These are phyloP conservation scores for Amblyopsis hoosieri DNA, from an alignment of 2,797 vertebrate species.

Conservation along the genomic window DNA sequence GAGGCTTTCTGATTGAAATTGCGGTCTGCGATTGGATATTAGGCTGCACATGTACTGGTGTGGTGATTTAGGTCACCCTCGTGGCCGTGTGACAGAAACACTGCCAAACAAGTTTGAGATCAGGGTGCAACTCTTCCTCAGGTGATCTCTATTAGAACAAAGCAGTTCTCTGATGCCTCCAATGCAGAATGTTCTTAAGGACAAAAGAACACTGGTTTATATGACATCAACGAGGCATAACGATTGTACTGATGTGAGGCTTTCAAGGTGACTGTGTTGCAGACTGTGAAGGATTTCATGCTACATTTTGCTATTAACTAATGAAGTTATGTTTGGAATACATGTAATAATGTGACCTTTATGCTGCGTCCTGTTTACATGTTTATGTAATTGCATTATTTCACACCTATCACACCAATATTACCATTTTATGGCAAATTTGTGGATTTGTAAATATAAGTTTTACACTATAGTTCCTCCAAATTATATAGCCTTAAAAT, in stretches of 20 bases:
- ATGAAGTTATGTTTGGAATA: conserved; percentile 48
- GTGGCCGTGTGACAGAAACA: conserved; percentile 31
- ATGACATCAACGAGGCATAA: conserved; percentile 29
- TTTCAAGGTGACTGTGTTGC: conserved; percentile 56
- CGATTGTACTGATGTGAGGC: conserved; percentile 39
- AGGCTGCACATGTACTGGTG: conserved; percentile 37
- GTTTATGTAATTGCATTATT: conserved; percentile 28
- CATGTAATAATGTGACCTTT: conserved; percentile 48
- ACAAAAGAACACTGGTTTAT: conserved; percentile 17
- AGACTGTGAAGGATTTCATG: conserved; percentile 57
- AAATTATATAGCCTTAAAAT: no score
- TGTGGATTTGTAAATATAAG: no score
- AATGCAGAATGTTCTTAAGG: no score
- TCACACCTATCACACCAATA: neutral
- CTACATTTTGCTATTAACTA: conserved; percentile 34
- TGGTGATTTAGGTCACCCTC: conserved; percentile 24
- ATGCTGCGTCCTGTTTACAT: conserved; percentile 48
- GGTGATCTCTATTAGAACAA: conserved; percentile 12
- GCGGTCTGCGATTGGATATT: conserved; percentile 52
- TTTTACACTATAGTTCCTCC: no score
- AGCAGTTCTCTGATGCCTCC: conserved; percentile 11
- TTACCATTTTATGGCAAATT: no score
- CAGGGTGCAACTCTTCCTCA: conserved; percentile 11
- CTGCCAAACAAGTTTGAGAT: conserved; percentile 34
- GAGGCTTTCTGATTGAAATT: conserved; percentile 59